Base-by-base conservation (phyloP, 2,113 vertebrate genomes). In the Oplegnathus fasciatus region DNA sequence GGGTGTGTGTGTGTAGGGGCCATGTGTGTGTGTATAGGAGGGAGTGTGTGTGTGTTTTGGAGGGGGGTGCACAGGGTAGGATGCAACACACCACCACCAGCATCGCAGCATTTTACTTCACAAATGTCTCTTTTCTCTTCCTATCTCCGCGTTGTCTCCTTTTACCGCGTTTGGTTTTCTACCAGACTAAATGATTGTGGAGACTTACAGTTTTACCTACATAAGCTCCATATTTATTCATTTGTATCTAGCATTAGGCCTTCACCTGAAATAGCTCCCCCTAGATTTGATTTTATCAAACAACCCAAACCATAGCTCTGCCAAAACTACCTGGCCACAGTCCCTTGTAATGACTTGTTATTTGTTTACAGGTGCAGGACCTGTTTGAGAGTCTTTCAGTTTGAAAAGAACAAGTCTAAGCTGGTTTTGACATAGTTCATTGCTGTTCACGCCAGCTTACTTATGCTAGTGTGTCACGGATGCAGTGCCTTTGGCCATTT, bases 21-120 rank as follows among this genome's bases (percentile, higher is more conserved):
- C 93, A 95, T 26, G 64, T 44, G 42, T 74, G 26, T 64, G 70
- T 55, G 57, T 61, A n/a, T 44, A 55, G 66, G 72, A 55, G 68
- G 30, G 80, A 18, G 72, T 80, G 69, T 96, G 95, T 96, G 96
- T 60, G 71, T 66, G 46, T 71, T n/a, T 78, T 64, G 46, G 37
- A 46, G 24, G 61, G 57, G 42, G 75, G 66, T 69, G 42, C 26
- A 67, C 30, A 42, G 54, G 14, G 46, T 32, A 9, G n/a, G 44
- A 48, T 84, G 64, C 61, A 75, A 65, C 46, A 52, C 55, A 66
- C 30, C 32, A 95, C 96, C 95, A 95, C 95, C 93, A 94, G 93
- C 95, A 95, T 96, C 94, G 93, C 78, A 88, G 91, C 93, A 93
- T 96, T 96, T 97, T 91, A 94, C 89, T 89, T 94, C 91, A 93